Percentiles rank a stretch among this genome's conserved stretches.
Evolutionary conservation across 2,113 vertebrate species (phyloP).

Genomic region (Heliornis fulica): DNA sequence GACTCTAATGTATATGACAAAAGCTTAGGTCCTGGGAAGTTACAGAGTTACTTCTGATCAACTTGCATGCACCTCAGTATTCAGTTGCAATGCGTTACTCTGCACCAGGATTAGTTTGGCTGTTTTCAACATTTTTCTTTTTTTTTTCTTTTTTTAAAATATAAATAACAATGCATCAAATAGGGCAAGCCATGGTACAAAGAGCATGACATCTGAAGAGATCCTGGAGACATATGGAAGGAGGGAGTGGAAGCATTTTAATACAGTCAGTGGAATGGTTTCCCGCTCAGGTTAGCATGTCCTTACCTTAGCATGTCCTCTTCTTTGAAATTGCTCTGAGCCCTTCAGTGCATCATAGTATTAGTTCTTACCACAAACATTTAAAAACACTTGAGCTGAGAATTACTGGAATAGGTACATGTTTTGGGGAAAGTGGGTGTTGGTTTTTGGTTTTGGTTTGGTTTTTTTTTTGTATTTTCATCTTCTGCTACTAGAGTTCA

Average conservation of each 20-base stretch:
- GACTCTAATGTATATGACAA: not conserved
- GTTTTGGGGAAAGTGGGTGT: not conserved
- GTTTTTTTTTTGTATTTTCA: not conserved
- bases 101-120: not conserved
- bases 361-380: not conserved
- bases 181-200: constrained; percentile 90
- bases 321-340: not conserved
- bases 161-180: not conserved
- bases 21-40: not conserved
- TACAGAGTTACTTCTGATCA: not conserved
- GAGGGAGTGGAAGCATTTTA: constrained; percentile 89
- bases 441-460: not conserved
- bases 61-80: not conserved
- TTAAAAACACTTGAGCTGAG: not conserved
- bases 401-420: not conserved
- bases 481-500: not conserved
- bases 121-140: not conserved
- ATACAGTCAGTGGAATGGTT: constrained; percentile 81
- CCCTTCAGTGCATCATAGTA: not conserved
- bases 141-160: not conserved
- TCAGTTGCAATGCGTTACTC: not conserved
- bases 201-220: constrained; percentile 79
- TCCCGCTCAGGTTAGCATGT: constrained; percentile 82
- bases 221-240: constrained; percentile 83
- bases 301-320: not conserved